Evolutionary conservation across 2,113 vertebrate genomes (phyloP), one percentile per base, ranked within the genome.

Genomic region (Percopsis transmontana): DNA sequence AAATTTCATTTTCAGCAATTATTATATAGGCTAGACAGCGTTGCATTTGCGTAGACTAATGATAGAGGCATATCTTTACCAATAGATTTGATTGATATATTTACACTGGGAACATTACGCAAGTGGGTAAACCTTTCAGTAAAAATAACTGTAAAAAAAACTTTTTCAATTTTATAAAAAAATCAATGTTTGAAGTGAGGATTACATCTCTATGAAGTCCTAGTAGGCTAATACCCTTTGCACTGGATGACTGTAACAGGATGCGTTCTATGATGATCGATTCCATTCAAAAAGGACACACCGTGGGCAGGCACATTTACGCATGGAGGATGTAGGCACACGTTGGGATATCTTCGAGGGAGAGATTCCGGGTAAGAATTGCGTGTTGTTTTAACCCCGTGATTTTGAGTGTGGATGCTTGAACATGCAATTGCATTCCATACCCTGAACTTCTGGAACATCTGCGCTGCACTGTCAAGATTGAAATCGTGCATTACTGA

Each of bases 381-480:
- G 73, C 60, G 74, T 60, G 52, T 74, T 55, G 53, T 58, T 44
- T 69, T 72, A 48, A 60, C 58, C 63, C 66, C 2, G 51, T 24
- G 19, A 60, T 63, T 70, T 70, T 66, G 60, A 42, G 38, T 72
- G 53, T 77, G 82, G 68, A 58, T 18, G 77, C 67, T 61, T 70
- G 42, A n/a, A 39, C 62, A 70, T 80, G 85, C 69, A 68, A 72
- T 52, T 68, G 9, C 59, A 76, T 24, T 69, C 52, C 63, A 66
- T 73, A 79, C 55, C 47, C 74, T 87, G 67, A 89, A 87, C 84
- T 85, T 85, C 70, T 79, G 68, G 82, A 62, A 79, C 71, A 60
- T 63, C 68, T 70, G 57, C 76, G 71, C 76, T 69, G 40, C 45
- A 42, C 56, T 56, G 76, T 58, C 23, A 14, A 60, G 42, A 70